A percentile compares a stretch with the other conserved stretches of the same genome.
These are phyloP conservation scores for Leptobrachium ailaonicum DNA, from an alignment of 2,113 vertebrate genomes.

Conservation along the genomic window DNA sequence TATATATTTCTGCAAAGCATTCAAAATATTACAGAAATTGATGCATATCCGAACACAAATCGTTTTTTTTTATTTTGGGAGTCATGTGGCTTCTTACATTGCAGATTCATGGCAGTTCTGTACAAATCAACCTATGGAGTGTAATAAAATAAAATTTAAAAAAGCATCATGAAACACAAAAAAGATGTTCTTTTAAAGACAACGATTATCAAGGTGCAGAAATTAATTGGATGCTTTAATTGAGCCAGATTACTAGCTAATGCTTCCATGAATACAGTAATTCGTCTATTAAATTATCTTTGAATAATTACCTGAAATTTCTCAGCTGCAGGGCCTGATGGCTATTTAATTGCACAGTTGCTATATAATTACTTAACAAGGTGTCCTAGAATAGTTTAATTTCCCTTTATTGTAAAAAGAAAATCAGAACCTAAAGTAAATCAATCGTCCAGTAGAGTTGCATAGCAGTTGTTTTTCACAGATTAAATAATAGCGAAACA, in stretches of 20 bases:
- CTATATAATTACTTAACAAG: constrained; percentile 87
- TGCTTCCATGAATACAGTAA: constrained; percentile 86
- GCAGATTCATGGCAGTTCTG: neutral
- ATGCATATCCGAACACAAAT: neutral
- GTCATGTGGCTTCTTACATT: neutral
- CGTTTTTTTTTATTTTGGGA: neutral
- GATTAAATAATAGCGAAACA: constrained; percentile 20
- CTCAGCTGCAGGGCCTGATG: constrained; percentile 82
- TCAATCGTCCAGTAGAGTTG: constrained; percentile 57
- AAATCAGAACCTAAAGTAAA: constrained; percentile 61
- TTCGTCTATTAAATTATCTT: constrained; percentile 88
- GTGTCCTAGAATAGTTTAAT: constrained; percentile 85
- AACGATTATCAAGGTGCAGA: constrained; percentile 80
- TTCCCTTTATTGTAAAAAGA: constrained; percentile 66
- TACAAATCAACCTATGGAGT: constrained; percentile 4
- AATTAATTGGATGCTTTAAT: constrained; percentile 84
- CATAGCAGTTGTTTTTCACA: constrained; percentile 54
- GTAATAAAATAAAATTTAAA: constrained; percentile 58
- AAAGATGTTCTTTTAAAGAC: constrained; percentile 72
- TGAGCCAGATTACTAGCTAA: constrained; percentile 86
- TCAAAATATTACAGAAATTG: neutral
- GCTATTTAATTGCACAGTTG: constrained; percentile 82
- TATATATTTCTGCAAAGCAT: neutral
- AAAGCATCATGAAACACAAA: constrained; percentile 63
- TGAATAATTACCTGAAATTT: constrained; percentile 88